Percentiles rank a stretch among this genome's conserved stretches.
Evolutionary conservation across 2,113 vertebrate genomes (phyloP).

Genomic region (Hypomesus transpacificus): DNA sequence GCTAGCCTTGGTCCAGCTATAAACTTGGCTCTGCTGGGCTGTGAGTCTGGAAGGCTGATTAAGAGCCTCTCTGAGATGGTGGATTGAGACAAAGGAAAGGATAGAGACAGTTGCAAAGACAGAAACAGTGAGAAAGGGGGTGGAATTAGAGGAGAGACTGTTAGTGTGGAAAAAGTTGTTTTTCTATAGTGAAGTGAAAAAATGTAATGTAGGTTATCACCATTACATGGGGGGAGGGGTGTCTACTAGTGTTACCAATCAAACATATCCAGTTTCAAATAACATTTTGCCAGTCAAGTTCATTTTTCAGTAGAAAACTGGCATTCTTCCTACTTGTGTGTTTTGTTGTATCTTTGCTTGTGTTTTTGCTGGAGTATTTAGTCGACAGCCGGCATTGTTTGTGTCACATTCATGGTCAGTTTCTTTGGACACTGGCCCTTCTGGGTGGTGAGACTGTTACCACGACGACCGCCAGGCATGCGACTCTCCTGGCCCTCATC

Average conservation of each 20-base stretch:
- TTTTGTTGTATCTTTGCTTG: too few relatives aligned
- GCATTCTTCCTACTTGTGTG: too few relatives aligned
- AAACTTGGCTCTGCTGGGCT: too few relatives aligned
- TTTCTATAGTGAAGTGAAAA: conserved; percentile 21
- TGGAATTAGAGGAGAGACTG: background rate
- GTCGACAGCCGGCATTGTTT: background rate
- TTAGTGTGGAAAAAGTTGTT: conserved; percentile 9
- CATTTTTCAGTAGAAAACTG: too few relatives aligned
- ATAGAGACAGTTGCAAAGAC: background rate
- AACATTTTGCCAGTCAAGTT: too few relatives aligned
- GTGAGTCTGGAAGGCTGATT: too few relatives aligned
- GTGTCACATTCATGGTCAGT: background rate
- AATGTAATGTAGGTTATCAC: conserved; percentile 41
- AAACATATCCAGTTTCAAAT: too few relatives aligned
- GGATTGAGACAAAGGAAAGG: background rate
- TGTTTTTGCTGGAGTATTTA: too few relatives aligned
- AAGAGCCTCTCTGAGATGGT: too few relatives aligned
- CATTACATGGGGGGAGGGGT: background rate
- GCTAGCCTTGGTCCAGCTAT: too few relatives aligned
- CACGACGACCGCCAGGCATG: conserved; percentile 39
- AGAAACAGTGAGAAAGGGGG: background rate
- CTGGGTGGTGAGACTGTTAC: conserved; percentile 36
- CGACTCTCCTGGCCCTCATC: conserved; percentile 39
- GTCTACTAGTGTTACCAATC: too few relatives aligned
- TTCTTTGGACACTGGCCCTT: conserved; percentile 6